phyloP scores from a whole-genome alignment of 2,797 vertebrate genomes.

The Manis javanica region DNA sequence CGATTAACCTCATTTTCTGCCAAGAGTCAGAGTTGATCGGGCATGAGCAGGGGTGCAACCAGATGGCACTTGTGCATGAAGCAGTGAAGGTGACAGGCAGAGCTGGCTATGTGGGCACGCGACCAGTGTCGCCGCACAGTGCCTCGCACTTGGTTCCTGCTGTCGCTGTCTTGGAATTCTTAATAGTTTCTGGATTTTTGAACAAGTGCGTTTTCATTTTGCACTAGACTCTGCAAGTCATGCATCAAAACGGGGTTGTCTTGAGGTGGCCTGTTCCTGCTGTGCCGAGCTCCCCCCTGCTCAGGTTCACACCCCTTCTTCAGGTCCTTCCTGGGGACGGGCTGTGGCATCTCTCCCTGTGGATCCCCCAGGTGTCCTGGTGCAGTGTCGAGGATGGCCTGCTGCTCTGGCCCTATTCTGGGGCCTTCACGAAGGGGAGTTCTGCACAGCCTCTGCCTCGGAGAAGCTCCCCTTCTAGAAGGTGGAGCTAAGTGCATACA shows the following conservation, averaged over 20 bases:
- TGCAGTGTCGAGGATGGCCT: not conserved
- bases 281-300: accelerated
- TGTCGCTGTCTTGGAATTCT: not conserved
- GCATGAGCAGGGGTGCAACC: not conserved
- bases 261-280: not conserved
- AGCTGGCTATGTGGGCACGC: not conserved
- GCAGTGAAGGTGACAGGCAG: not conserved
- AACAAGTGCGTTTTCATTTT: not conserved
- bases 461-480: not conserved
- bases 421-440: not conserved
- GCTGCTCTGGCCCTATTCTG: not conserved
- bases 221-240: not conserved
- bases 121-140: not conserved
- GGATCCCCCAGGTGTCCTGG: not conserved
- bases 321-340: not conserved
- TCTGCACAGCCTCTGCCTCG: not conserved
- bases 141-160: not conserved
- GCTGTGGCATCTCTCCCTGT: not conserved
- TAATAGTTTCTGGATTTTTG: constrained; percentile 6
- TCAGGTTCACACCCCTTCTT: not conserved
- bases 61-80: not conserved
- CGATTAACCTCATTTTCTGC: not conserved
- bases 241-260: not conserved
- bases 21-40: not conserved
- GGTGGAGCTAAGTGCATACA: not conserved